phyloP scores from a whole-genome alignment of 2,113 vertebrate species.

The Actenoides lindsayi region DNA sequence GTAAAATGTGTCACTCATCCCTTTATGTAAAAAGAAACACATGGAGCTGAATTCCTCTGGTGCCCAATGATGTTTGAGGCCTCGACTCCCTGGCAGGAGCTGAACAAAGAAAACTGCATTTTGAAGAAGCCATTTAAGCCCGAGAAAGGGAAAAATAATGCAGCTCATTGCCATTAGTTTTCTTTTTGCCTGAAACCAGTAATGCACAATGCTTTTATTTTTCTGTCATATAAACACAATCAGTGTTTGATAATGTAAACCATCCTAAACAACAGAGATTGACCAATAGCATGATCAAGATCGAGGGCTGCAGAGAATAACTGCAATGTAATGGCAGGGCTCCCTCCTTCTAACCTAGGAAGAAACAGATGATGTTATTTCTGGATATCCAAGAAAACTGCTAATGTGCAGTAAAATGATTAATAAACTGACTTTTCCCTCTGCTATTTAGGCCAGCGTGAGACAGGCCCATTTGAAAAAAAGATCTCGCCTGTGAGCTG shows the following conservation, averaged over 20 bases:
- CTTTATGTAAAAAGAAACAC: no score
- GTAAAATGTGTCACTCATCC: no score
- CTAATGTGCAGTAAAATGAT: background rate
- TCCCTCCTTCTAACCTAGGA: background rate
- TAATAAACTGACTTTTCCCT: background rate
- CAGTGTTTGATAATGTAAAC: background rate
- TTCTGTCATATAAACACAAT: background rate
- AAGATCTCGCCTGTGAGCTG: background rate
- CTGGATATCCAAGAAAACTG: background rate
- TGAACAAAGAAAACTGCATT: background rate
- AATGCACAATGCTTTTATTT: background rate
- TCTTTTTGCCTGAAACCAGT: background rate
- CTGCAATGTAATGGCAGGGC: background rate
- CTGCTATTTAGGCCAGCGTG: background rate
- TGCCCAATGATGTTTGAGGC: no score
- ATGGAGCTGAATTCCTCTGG: no score
- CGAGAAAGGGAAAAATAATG: background rate
- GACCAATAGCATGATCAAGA: background rate
- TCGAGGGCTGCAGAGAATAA: background rate
- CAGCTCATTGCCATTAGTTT: background rate
- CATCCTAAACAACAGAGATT: background rate
- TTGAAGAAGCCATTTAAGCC: background rate
- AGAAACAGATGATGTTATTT: background rate
- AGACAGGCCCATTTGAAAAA: background rate
- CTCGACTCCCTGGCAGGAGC: no score